Evolutionary conservation across 2,888 invertebrate species (phyloP), one percentile per base, ranked within the genome.

Genomic region (Rhagium mordax): DNA sequence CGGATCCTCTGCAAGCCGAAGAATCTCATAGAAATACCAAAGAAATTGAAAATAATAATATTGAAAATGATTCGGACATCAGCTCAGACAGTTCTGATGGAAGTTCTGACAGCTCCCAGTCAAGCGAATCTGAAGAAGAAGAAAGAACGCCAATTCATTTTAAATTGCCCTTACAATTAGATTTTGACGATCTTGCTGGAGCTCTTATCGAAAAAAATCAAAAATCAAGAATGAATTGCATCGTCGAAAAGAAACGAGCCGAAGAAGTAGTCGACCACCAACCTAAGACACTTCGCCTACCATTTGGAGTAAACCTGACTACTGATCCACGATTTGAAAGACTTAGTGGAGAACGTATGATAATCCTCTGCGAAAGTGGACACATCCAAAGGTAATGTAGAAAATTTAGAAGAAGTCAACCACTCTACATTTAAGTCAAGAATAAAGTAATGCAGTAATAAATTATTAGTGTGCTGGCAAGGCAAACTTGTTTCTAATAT

Each of bases 291-390:
- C 88, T 93, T 53, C 88, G 90, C 64, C 87, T 93, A 74, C 92
- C 93, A 18, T 92, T 93, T 83, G 93, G 93, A 76, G 88, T 92
- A 62, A 93, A 93, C 83, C 86, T 93, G 77, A 92, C 91, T 74
- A 94, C 94, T 29, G 94, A 94, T 85, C 93, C 94, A 5, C 90
- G 93, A 81, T 91, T 92, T 84, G 92, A 94, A 79, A 92, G 91
- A 81, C 89, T 94, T 76, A 95, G 94, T 72, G 96, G 96, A 8
- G 96, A 96, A 88, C 92, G 95, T 72, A 94, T 97, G 89, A 94
- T 95, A 33, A 96, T 97, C 86, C 93, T 95, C 86, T 97, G 96
- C 85, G 95, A 96, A 86, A 95, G 94, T 82, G 96, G 95, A 74
- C 92, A 93, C 79, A 89, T 90, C 51, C 93, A 93, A 84, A 90